Conservation (phyloP, 2,113 vertebrate species). For the Spermophilus dauricus region DNA sequence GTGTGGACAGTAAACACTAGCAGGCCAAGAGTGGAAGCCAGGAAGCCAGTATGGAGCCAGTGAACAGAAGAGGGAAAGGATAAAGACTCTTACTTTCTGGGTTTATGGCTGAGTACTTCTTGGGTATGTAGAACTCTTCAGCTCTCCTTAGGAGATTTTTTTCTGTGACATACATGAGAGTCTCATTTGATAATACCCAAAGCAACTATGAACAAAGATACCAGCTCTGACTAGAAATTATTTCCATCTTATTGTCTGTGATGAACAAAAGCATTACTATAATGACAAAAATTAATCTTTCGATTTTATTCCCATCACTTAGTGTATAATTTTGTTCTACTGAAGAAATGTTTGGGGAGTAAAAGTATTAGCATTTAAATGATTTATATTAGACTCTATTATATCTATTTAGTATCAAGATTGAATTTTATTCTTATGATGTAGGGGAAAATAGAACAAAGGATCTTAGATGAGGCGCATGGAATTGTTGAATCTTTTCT, state of each 20-base stretch:
- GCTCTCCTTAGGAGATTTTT: neutral
- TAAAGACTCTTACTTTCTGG: neutral
- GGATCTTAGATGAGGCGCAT: constrained; percentile 13
- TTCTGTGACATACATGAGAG: constrained; percentile 31
- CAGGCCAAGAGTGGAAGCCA: neutral
- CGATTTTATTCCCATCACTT: constrained; percentile 59
- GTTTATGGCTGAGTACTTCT: neutral
- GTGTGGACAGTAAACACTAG: neutral
- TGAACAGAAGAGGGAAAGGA: neutral
- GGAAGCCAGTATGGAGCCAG: neutral
- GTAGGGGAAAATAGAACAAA: neutral
- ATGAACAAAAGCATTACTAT: constrained; percentile 19
- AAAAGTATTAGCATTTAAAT: constrained; percentile 65
- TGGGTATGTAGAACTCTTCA: neutral
- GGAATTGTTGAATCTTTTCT: constrained; percentile 53
- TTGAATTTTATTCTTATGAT: constrained; percentile 63
- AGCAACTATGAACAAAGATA: constrained; percentile 20
- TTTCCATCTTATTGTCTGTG: neutral
- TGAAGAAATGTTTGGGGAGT: constrained; percentile 13
- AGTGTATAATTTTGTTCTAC: constrained; percentile 41
- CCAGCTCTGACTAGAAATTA: constrained; percentile 32
- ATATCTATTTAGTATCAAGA: constrained; percentile 43
- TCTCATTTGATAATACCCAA: constrained; percentile 17
- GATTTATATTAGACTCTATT: constrained; percentile 51
- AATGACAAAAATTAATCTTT: constrained; percentile 64